Evolutionary conservation across 2,797 vertebrate species (phyloP).

Genomic region (Leucoraja ocellata): DNA sequence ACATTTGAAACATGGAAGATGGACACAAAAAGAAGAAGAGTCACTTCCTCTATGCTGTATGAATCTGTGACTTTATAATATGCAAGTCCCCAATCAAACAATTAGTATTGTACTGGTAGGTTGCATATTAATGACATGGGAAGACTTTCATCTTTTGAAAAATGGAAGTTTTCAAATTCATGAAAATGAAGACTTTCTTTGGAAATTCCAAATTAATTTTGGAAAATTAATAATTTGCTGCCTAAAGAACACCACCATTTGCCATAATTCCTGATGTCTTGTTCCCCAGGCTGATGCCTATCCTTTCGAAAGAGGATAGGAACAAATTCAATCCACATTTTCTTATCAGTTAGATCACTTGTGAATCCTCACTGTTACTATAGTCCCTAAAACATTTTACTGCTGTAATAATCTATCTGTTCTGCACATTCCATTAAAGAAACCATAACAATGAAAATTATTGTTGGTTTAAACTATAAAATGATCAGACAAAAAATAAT

Average conservation of each 20-base stretch:
- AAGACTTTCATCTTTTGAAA: not conserved
- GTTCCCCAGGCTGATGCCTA: not conserved
- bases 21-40: too few relatives aligned
- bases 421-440: not conserved
- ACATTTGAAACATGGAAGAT: too few relatives aligned
- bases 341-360: too few relatives aligned
- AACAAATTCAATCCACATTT: not conserved
- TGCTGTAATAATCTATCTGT: not conserved
- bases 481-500: not conserved
- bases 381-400: not conserved
- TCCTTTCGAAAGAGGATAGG: not conserved
- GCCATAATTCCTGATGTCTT: not conserved
- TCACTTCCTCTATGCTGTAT: too few relatives aligned
- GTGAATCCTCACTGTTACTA: too few relatives aligned
- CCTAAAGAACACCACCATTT: not conserved
- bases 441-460: not conserved
- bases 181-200: too few relatives aligned
- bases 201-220: too few relatives aligned
- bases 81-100: not conserved
- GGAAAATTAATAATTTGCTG: not conserved
- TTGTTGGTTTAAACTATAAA: not conserved
- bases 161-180: too few relatives aligned
- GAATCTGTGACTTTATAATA: not conserved
- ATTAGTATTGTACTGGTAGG: not conserved
- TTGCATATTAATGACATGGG: not conserved